These are phyloP conservation scores for Drosophila nigrodunni DNA, from an alignment of 1,140 invertebrate species.

Conservation along the genomic window DNA sequence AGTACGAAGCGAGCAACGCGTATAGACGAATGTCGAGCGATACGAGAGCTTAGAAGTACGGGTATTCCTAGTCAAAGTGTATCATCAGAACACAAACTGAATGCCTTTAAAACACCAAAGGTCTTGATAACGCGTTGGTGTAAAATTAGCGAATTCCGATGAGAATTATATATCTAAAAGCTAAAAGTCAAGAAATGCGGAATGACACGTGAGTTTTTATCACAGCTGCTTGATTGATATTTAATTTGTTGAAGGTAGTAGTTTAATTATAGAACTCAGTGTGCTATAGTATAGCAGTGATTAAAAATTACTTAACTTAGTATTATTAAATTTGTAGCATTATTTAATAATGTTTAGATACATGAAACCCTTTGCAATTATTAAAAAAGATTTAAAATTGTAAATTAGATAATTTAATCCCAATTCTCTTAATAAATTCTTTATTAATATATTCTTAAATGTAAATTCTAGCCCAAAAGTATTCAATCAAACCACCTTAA, in stretches of 20 bases:
- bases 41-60: constrained; percentile 29
- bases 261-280: constrained; percentile 6
- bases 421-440: too few species aligned
- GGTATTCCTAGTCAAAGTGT: constrained; percentile 16
- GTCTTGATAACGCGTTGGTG: not conserved
- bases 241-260: constrained; percentile 2
- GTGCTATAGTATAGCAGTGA: too few species aligned
- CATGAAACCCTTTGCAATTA: too few species aligned
- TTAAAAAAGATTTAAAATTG: too few species aligned
- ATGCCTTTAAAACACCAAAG: constrained; percentile 23
- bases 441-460: too few species aligned
- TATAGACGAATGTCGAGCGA: constrained; percentile 41
- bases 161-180: not conserved
- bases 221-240: constrained; percentile 15
- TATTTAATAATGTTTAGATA: too few species aligned
- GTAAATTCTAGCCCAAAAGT: not conserved
- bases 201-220: constrained; percentile 3
- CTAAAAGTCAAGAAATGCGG: not conserved
- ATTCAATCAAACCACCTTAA: not conserved
- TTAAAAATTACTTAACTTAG: too few species aligned
- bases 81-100: constrained; percentile 43
- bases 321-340: too few species aligned
- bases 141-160: constrained; percentile 3
- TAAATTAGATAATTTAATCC: too few species aligned
- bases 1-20: constrained; percentile 27